Conservation (phyloP, 2,888 invertebrate species). For the Nomada lathburiana region DNA sequence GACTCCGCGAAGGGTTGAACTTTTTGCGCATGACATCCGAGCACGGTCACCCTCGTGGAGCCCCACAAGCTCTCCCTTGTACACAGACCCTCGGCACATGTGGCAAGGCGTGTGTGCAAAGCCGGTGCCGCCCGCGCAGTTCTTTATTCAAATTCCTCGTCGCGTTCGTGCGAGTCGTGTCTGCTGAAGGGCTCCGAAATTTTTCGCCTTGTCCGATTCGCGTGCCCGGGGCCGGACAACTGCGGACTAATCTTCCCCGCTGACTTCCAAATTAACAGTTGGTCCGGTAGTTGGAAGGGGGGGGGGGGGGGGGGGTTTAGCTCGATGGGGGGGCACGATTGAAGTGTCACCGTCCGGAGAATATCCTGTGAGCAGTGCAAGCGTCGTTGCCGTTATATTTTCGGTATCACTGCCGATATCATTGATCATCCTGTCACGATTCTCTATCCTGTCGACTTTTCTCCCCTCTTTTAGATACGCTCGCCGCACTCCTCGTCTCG, state of each 20-base stretch:
- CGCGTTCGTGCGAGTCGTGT: slow-evolving; percentile 32
- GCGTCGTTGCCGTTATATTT: not conserved
- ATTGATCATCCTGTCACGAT: not conserved
- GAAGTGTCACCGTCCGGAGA: not conserved
- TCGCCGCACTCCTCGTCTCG: not conserved
- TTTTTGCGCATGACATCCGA: slow-evolving; percentile 80
- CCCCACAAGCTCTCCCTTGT: slow-evolving; percentile 60
- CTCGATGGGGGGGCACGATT: not conserved
- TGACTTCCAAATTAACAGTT: no score
- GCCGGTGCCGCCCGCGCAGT: slow-evolving; percentile 57
- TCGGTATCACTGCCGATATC: not conserved
- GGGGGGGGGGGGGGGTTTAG: no score
- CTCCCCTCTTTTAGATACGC: no score
- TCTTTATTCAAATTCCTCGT: slow-evolving; percentile 76
- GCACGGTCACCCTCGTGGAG: slow-evolving; percentile 78
- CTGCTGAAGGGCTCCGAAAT: not conserved
- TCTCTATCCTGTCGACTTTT: not conserved
- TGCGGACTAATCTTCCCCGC: slow-evolving; percentile 11
- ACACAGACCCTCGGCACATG: slow-evolving; percentile 39
- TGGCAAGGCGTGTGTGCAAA: slow-evolving; percentile 28
- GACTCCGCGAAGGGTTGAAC: slow-evolving; percentile 64
- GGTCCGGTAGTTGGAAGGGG: not conserved
- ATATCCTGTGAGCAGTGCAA: not conserved
- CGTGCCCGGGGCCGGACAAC: not conserved
- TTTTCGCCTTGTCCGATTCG: slow-evolving; percentile 43